phyloP scores from a whole-genome alignment of 2,888 invertebrate genomes.

The Drosophila mercatorum region DNA sequence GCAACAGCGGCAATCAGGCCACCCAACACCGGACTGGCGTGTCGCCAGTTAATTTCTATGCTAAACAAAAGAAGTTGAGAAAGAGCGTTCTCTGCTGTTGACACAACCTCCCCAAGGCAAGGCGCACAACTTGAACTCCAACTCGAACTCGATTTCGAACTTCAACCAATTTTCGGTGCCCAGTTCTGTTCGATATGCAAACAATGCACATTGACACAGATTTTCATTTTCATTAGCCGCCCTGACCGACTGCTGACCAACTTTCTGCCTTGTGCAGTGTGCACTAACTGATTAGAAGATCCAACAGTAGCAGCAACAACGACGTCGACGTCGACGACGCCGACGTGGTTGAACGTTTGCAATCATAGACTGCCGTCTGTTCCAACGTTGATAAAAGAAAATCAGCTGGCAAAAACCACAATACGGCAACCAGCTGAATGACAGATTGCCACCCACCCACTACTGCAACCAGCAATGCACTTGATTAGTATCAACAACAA shows the following conservation, averaged over 20 bases:
- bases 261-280: constrained; percentile 41
- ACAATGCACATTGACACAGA: constrained; percentile 69
- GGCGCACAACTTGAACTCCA: no score
- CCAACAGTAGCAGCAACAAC: constrained; percentile 7
- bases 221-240: constrained; percentile 67
- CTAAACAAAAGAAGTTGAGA: constrained; percentile 25
- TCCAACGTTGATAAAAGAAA: constrained; percentile 70
- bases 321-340: not conserved
- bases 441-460: constrained; percentile 20
- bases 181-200: constrained; percentile 53
- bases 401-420: constrained; percentile 67
- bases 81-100: constrained; percentile 23
- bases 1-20: constrained; percentile 39
- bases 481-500: constrained; percentile 61
- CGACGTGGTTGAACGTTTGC: constrained; percentile 20
- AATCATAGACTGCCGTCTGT: constrained; percentile 52
- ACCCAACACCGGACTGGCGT: constrained; percentile 24
- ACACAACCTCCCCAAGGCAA: constrained; percentile 8
- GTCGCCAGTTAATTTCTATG: constrained; percentile 57
- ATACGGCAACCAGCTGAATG: constrained; percentile 56
- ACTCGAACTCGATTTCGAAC: not conserved
- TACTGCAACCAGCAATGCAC: constrained; percentile 55
- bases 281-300: constrained; percentile 68
- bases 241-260: constrained; percentile 47
- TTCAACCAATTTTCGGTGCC: constrained; percentile 23